Evolutionary conservation across 37 sponge, comb jelly and placozoan species (phyloP), one percentile per base, ranked within the genome.

Genomic region (Haliclona indistincta): DNA sequence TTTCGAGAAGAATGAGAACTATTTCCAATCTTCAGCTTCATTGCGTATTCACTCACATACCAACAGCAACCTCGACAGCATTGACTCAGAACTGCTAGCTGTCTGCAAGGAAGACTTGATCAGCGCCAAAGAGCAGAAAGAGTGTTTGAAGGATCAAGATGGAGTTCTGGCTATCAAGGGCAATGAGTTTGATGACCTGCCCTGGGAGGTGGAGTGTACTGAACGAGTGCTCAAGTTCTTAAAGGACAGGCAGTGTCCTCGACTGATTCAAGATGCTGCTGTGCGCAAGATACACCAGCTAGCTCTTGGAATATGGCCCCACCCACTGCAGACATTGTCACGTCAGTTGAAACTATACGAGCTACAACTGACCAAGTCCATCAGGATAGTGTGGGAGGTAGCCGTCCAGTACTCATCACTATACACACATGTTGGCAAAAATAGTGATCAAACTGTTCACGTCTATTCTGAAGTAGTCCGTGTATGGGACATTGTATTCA

Each of bases 181-280:
- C 45, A 41, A 43, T 47, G 25, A 38, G 26, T 79, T 86, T 79
- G 81, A 87, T 41, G 56, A 56, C 11, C 56, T 76, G 26, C 81
- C 91, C 37, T 93, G 93, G 93, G 93, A 93, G 71, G 90, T 93
- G 10, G 88, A 87, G 30, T 54, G 80, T 43, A 93, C 93, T n/a
- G 81, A 73, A 17, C 74, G 63, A 15, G 77, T 81, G 4, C 20
- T 80, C 25, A 80, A 70, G 56, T 84, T 85, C 40, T 84, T 89
- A 70, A 88, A 88, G 43, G 44, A 77, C 44, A 64, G 68, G 54
- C 55, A 29, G 38, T 23, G 64, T 29, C 61, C 76, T 43, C 13
- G 7, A 15, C 22, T 32, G 2, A 74, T 75, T 0, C 65, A 70
- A 10, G 28, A 52, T 0, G 23, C 71, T 43, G 88, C 82, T 58